Percentiles rank a stretch among this genome's conserved stretches.
Conservation (phyloP, 2,888 invertebrate species). For the Stratiomys singularior region DNA sequence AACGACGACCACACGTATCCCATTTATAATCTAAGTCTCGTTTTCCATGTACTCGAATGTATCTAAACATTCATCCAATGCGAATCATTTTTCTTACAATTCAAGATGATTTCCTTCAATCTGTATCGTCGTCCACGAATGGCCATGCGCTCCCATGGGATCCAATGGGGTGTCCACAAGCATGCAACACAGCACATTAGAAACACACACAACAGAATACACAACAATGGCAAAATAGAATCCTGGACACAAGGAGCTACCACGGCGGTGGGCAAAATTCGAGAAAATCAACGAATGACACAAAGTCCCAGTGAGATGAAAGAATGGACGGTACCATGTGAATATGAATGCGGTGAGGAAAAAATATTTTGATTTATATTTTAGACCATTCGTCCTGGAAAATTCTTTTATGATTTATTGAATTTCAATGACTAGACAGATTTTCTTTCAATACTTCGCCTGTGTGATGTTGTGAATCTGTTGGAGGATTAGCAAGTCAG, state of each 20-base stretch:
- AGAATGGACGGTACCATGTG: constrained; percentile 3
- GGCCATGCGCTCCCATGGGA: constrained; percentile 18
- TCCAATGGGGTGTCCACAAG: constrained; percentile 33
- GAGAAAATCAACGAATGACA: constrained; percentile 15
- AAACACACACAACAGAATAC: neutral
- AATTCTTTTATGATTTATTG: constrained; percentile 40
- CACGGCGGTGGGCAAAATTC: constrained; percentile 15
- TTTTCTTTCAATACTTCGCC: constrained; percentile 7
- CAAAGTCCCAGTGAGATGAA: constrained; percentile 13
- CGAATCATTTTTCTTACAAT: constrained; percentile 39
- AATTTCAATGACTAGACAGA: constrained; percentile 40
- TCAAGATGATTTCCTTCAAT: constrained; percentile 42
- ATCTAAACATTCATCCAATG: constrained; percentile 9
- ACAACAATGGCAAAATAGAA: neutral
- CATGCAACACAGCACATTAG: neutral
- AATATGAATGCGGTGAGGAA: constrained; percentile 10
- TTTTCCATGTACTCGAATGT: neutral
- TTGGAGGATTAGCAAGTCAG: neutral
- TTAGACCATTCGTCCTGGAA: constrained; percentile 14
- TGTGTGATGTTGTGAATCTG: constrained; percentile 31
- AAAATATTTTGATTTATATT: constrained; percentile 43
- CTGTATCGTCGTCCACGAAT: constrained; percentile 16
- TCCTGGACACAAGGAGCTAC: neutral
- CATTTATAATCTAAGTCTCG: neutral
- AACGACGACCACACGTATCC: constrained; percentile 11